Conservation (phyloP, 1,140 invertebrate species). For the Drosophila kikkawai region DNA sequence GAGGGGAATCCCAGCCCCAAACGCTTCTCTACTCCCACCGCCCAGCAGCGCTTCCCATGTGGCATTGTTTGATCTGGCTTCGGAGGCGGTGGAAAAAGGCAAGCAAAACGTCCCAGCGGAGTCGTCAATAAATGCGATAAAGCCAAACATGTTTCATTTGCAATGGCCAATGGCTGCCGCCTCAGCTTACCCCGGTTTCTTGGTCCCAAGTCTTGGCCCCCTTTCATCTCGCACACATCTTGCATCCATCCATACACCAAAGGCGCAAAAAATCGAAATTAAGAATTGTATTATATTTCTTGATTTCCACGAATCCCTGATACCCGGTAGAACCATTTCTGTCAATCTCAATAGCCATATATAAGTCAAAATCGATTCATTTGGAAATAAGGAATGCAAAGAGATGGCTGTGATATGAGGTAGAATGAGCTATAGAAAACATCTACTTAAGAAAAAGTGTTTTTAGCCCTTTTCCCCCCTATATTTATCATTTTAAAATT, state of each 20-base stretch:
- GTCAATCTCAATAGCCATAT: slow-evolving; percentile 29
- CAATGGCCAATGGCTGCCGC: slow-evolving; percentile 59
- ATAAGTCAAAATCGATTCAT: slow-evolving; percentile 10
- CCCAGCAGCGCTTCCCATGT: slow-evolving; percentile 27
- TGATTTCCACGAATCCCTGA: slow-evolving; percentile 32
- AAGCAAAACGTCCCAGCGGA: slow-evolving; percentile 76
- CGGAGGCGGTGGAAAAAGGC: slow-evolving; percentile 40
- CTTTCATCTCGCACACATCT: slow-evolving; percentile 53
- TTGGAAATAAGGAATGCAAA: not conserved
- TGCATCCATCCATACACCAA: slow-evolving; percentile 32
- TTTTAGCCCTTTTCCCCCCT: too few relatives aligned
- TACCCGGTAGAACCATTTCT: slow-evolving; percentile 22
- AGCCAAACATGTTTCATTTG: slow-evolving; percentile 83
- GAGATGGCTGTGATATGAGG: not conserved
- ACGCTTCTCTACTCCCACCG: not conserved
- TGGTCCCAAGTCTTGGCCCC: not conserved
- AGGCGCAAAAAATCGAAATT: slow-evolving; percentile 22
- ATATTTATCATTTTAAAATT: too few relatives aligned
- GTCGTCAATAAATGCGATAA: slow-evolving; percentile 83
- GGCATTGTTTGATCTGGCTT: slow-evolving; percentile 76
- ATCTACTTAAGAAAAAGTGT: not conserved
- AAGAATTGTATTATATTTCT: slow-evolving; percentile 38
- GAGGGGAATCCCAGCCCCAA: slow-evolving; percentile 7
- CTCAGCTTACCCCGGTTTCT: slow-evolving; percentile 24
- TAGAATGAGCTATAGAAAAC: not conserved